phyloP scores from a whole-genome alignment of 2,888 invertebrate species.

The Xanthia togata region DNA sequence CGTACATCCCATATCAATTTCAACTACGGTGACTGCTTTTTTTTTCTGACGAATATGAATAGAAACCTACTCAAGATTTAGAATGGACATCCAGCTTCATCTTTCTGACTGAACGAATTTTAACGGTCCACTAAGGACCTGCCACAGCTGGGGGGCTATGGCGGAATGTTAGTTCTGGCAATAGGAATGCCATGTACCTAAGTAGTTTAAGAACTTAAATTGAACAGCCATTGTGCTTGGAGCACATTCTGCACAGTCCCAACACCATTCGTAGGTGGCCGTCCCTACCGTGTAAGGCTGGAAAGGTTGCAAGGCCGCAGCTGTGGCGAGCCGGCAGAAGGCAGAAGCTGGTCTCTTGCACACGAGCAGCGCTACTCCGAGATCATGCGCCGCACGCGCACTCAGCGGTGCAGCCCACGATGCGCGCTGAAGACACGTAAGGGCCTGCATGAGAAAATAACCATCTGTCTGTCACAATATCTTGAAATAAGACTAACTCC shows the following conservation, averaged over 20 bases:
- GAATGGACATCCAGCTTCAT: neutral
- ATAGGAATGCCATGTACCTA: neutral
- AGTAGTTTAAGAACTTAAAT: too few relatives aligned
- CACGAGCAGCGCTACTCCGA: slow-evolving; percentile 81
- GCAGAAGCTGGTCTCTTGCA: slow-evolving; percentile 84
- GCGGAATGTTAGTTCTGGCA: neutral
- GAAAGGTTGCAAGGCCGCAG: slow-evolving; percentile 82
- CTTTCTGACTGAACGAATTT: neutral
- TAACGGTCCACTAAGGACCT: too few relatives aligned
- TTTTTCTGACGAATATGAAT: too few relatives aligned
- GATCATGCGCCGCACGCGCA: slow-evolving; percentile 81
- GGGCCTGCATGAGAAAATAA: slow-evolving; percentile 72
- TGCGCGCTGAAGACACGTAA: slow-evolving; percentile 85
- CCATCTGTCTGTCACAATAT: neutral
- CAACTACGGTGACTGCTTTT: too few relatives aligned
- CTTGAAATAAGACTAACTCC: neutral
- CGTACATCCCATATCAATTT: too few relatives aligned
- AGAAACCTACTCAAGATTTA: neutral
- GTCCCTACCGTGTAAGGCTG: slow-evolving; percentile 80
- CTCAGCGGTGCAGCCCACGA: slow-evolving; percentile 84
- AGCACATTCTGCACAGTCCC: neutral
- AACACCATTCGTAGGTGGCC: too few relatives aligned
- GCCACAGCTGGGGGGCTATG: too few relatives aligned
- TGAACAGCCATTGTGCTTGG: neutral
- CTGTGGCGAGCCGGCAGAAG: slow-evolving; percentile 84